Percentiles rank a stretch among this genome's conserved stretches.
Evolutionary conservation across 2,888 invertebrate species (phyloP).

Genomic region (Trichogramma evanescens): DNA sequence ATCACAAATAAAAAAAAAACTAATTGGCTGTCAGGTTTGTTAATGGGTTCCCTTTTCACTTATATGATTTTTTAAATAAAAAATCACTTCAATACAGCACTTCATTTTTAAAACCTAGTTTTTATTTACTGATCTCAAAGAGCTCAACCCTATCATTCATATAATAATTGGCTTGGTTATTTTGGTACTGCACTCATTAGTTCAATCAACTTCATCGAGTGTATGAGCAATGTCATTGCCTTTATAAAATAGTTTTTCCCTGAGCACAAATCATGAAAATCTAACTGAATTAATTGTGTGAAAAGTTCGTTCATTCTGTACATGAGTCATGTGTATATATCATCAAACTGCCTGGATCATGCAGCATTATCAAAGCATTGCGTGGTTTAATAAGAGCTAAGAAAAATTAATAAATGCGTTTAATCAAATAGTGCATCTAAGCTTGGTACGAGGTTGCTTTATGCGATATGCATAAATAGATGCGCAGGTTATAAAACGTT

Average conservation of each 20-base stretch:
- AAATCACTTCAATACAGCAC: conserved; percentile 6
- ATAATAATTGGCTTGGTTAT: neutral
- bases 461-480: too few species aligned
- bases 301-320: too few species aligned
- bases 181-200: conserved; percentile 12
- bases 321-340: conserved; percentile 8
- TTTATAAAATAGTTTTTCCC: too few species aligned
- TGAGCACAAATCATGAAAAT: neutral
- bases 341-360: conserved; percentile 16
- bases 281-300: conserved; percentile 1
- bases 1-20: conserved; percentile 8
- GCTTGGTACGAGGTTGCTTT: too few species aligned
- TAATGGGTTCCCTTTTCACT: conserved; percentile 27
- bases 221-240: too few species aligned
- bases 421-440: too few species aligned
- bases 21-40: conserved; percentile 42
- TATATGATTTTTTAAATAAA: neutral
- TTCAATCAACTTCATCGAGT: too few species aligned
- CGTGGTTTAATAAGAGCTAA: conserved; percentile 12
- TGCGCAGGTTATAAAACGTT: too few species aligned
- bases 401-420: neutral
- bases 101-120: neutral
- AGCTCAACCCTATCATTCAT: too few species aligned
- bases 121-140: too few species aligned
- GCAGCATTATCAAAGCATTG: conserved; percentile 11